These are phyloP conservation scores for Selene dorsalis DNA, from an alignment of 2,797 vertebrate species.

Conservation along the genomic window DNA sequence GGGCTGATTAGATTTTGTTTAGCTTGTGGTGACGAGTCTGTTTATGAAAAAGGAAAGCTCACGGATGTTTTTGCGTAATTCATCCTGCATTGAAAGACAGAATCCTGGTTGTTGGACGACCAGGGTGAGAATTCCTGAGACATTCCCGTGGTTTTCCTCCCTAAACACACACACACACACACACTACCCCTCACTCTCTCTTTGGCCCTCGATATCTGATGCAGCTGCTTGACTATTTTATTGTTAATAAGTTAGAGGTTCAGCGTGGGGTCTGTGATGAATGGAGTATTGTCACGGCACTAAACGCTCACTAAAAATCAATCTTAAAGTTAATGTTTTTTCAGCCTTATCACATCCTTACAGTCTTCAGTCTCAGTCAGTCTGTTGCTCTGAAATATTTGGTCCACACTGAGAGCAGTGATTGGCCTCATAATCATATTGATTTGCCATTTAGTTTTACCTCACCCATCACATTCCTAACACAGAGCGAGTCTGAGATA, in stretches of 20 bases:
- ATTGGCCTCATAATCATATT: background rate
- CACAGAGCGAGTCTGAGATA: background rate
- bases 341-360: background rate
- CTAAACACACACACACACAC: slow-evolving; percentile 32
- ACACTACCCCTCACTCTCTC: no score
- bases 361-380: background rate
- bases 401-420: slow-evolving; percentile 7
- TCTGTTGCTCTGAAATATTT: background rate
- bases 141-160: slow-evolving; percentile 70
- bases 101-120: slow-evolving; percentile 51
- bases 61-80: slow-evolving; percentile 37
- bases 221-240: background rate
- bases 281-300: slow-evolving; percentile 11
- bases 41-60: slow-evolving; percentile 18
- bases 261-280: slow-evolving; percentile 18
- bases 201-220: background rate
- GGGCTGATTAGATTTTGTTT: slow-evolving; percentile 55
- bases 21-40: slow-evolving; percentile 43
- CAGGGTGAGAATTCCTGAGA: slow-evolving; percentile 57
- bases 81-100: slow-evolving; percentile 35
- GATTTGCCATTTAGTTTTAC: background rate
- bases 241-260: slow-evolving; percentile 29
- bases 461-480: background rate
- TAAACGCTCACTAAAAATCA: background rate
- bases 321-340: slow-evolving; percentile 38